These are phyloP conservation scores for Thereuonema tuberculata DNA, from an alignment of 1,140 invertebrate genomes.

Conservation along the genomic window DNA sequence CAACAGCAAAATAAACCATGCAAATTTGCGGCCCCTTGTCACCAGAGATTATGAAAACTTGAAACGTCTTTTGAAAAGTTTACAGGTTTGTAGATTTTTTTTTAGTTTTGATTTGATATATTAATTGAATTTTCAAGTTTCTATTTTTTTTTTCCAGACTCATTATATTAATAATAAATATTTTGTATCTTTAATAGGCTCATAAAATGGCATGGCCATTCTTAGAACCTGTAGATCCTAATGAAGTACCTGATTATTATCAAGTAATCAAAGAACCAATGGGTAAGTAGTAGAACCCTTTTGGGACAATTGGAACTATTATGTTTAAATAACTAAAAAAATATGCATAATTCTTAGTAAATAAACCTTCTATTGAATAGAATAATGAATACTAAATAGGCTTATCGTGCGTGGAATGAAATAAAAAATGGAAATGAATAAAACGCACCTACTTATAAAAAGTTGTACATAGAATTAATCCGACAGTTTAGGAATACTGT, in stretches of 20 bases:
- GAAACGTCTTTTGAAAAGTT: slow-evolving; percentile 71
- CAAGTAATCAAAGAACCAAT: slow-evolving; percentile 96
- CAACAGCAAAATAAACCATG: slow-evolving; percentile 71
- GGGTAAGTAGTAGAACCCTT: slow-evolving; percentile 66
- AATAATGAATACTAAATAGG: too few species aligned
- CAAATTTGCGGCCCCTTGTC: slow-evolving; percentile 74
- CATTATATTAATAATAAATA: too few species aligned
- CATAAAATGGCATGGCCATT: slow-evolving; percentile 95
- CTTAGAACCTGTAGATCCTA: slow-evolving; percentile 87
- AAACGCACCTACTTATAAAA: too few species aligned
- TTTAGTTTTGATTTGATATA: background rate
- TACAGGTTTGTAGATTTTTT: slow-evolving; percentile 47
- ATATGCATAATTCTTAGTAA: background rate
- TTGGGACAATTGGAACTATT: background rate
- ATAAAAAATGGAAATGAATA: too few species aligned
- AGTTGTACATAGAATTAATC: too few species aligned
- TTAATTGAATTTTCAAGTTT: background rate
- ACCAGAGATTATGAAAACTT: slow-evolving; percentile 68
- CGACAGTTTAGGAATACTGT: too few species aligned
- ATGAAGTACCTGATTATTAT: slow-evolving; percentile 93
- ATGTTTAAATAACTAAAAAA: slow-evolving; percentile 13
- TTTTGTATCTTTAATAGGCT: slow-evolving; percentile 40
- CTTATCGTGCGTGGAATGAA: too few species aligned
- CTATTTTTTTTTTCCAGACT: background rate
- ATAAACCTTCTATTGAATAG: too few species aligned